Conservation (phyloP, 2,797 vertebrate genomes). For the Heliangelus exortis region DNA sequence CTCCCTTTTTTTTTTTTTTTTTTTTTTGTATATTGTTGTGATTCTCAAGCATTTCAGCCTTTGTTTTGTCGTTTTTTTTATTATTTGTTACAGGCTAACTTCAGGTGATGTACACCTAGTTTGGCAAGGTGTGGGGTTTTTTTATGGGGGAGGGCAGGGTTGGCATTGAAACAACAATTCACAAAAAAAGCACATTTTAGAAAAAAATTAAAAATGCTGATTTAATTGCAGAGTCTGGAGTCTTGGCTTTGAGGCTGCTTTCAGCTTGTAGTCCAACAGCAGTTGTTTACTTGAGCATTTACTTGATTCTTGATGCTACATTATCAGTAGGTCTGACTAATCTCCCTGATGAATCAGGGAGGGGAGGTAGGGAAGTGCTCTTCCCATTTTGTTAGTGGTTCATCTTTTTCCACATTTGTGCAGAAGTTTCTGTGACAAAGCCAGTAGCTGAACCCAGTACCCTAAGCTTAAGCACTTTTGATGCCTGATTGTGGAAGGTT, state of each 20-base stretch:
- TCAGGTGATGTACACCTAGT: conserved; percentile 59
- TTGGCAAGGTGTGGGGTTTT: conserved; percentile 38
- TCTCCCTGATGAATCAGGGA: neutral
- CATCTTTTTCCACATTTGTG: neutral
- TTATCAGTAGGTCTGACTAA: neutral
- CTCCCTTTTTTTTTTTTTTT: conserved; percentile 70
- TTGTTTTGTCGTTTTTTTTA: conserved; percentile 45
- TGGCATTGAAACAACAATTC: conserved; percentile 53
- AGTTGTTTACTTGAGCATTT: neutral
- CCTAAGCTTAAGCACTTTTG: neutral
- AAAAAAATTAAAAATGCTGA: conserved; percentile 70
- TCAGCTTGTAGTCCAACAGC: neutral
- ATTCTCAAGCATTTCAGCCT: conserved; percentile 80
- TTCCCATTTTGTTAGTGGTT: neutral
- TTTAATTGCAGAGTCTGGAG: conserved; percentile 57
- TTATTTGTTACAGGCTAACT: conserved; percentile 71
- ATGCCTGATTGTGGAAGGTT: neutral
- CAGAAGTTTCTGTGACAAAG: neutral
- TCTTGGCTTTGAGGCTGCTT: conserved; percentile 50
- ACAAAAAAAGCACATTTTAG: conserved; percentile 70
- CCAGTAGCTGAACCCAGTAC: neutral
- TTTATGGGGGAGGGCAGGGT: conserved; percentile 27
- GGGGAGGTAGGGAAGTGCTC: neutral
- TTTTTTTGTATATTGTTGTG: conserved; percentile 78
- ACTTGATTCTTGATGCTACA: neutral